These are phyloP conservation scores for Sibirionetta formosa DNA, from an alignment of 2,797 vertebrate species.

Conservation along the genomic window DNA sequence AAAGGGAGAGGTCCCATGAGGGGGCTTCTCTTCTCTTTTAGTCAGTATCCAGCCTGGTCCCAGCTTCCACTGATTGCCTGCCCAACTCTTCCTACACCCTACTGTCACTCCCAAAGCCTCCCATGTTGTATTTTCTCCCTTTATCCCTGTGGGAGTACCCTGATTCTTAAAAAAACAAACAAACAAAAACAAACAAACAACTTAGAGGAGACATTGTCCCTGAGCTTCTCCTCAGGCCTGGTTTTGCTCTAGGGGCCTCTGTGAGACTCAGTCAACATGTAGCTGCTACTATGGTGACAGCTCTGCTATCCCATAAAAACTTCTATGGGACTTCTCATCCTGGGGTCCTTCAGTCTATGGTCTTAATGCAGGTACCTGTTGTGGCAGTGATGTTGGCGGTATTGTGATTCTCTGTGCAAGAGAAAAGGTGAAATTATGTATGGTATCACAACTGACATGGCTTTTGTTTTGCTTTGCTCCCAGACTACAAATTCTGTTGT, in stretches of 20 bases:
- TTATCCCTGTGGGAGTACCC: fast-evolving
- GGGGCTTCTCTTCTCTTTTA: neutral
- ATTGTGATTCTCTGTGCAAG: neutral
- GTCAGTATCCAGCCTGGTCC: fast-evolving
- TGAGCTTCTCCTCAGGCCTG: neutral
- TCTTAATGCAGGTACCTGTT: neutral
- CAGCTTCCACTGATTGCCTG: neutral
- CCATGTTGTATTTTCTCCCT: neutral
- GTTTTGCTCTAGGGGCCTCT: fast-evolving
- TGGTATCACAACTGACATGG: neutral
- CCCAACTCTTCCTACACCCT: neutral
- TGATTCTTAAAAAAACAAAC: neutral
- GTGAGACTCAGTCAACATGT: fast-evolving
- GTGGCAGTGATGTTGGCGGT: fast-evolving
- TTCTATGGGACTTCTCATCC: neutral
- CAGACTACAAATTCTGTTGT: neutral
- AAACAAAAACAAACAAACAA: no score
- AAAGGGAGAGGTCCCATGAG: fast-evolving
- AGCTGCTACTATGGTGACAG: fast-evolving
- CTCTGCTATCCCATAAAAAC: neutral
- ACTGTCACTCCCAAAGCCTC: fast-evolving
- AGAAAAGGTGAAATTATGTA: neutral
- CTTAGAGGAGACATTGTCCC: fast-evolving
- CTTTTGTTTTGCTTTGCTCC: neutral
- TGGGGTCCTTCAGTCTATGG: neutral